phyloP scores from a whole-genome alignment of 1,140 invertebrate genomes.

The Drosophila serrata region DNA sequence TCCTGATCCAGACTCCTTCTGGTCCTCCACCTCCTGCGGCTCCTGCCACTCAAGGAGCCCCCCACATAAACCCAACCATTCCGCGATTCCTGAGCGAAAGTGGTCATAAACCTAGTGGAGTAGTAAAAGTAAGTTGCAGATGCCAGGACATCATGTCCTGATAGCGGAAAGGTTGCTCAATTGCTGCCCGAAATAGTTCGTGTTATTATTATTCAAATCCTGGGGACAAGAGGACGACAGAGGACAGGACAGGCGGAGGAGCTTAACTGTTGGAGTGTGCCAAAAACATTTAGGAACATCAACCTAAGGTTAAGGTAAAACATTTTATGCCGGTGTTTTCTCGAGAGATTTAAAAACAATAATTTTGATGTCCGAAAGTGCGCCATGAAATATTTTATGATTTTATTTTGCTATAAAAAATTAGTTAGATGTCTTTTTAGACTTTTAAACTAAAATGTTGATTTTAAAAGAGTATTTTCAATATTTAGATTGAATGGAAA shows the following conservation, averaged over 20 bases:
- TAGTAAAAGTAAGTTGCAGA: slow-evolving; percentile 52
- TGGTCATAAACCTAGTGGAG: slow-evolving; percentile 53
- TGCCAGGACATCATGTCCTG: slow-evolving; percentile 45
- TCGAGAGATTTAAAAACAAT: slow-evolving; percentile 14
- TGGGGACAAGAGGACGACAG: background rate
- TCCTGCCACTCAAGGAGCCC: slow-evolving; percentile 2
- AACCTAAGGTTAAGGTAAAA: slow-evolving; percentile 24
- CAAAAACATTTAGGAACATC: slow-evolving; percentile 19
- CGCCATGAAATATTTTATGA: slow-evolving; percentile 3
- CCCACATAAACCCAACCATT: slow-evolving; percentile 6
- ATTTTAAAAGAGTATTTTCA: background rate
- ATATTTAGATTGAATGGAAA: background rate
- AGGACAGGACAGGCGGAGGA: background rate
- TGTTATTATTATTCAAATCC: slow-evolving; percentile 50
- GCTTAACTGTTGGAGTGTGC: slow-evolving; percentile 24
- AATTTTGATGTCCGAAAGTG: background rate
- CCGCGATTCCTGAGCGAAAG: slow-evolving; percentile 29
- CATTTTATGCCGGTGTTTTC: slow-evolving; percentile 28
- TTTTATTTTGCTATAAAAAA: background rate
- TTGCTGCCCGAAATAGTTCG: slow-evolving; percentile 44
- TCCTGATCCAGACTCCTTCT: background rate
- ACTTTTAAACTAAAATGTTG: background rate
- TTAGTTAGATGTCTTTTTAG: background rate
- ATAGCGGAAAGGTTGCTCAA: slow-evolving; percentile 49
- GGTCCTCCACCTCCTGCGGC: no score